Base-by-base conservation (phyloP, 2,797 vertebrate genomes). In the Sebastes jordani region DNA sequence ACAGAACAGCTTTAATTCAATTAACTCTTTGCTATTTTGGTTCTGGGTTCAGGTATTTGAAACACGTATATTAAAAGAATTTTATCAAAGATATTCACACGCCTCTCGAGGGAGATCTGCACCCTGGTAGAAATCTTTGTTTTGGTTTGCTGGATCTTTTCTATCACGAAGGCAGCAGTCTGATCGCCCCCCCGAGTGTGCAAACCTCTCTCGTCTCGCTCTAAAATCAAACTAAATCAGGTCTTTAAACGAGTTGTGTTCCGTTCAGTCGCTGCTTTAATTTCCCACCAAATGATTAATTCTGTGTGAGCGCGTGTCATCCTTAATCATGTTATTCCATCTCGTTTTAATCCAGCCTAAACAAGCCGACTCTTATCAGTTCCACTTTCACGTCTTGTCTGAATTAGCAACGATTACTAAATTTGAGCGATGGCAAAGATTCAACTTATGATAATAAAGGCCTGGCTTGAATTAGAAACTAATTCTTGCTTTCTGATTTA, bases 221-320 rank as follows among this genome's bases (percentile, higher is more conserved):
- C 68, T 60, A 32, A 84, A 82, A 78, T 78, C 54, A 76, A 85
- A 78, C 59, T n/a, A 23, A 63, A 65, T 34, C n/a, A 64, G 70
- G 81, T 49, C 60, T 49, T 34, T 60, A 46, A 55, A 62, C 1
- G 55, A 22, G 29, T 16, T n/a, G 30, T 7, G 6, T 23, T 78
- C 10, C 7, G 32, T 42, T 76, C 80, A 72, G 69, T 27, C 2
- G 25, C 22, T 52, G 64, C 71, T 82, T 76, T 85, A 59, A 79
- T 85, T 84, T 82, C 8, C 64, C 65, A 71, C 20, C 30, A 74
- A 73, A 60, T 1, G 42, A 55, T 69, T 55, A 4, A 74, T 76
- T 56, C 23, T 23, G 49, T 36, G 58, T 0, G 36, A 63, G 34
- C 6, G 30, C 1, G 0, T 25, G 52, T 34, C 52, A 60, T 38